A percentile compares a stretch with the other conserved stretches of the same genome.
phyloP scores from a whole-genome alignment of 2,888 invertebrate genomes.

The Dermolepida albohirtum region DNA sequence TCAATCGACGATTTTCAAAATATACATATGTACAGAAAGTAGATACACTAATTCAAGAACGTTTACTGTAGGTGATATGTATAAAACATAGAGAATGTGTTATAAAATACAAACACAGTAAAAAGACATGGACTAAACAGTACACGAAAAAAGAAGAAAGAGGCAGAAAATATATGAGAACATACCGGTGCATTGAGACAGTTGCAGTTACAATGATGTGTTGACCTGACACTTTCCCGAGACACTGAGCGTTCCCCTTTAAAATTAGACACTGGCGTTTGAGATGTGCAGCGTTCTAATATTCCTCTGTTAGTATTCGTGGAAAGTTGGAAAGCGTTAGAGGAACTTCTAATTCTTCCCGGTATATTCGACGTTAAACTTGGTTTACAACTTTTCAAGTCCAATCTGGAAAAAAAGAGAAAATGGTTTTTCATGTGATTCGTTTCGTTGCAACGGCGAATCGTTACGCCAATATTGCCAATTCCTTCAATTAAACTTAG shows the following conservation, averaged over 20 bases:
- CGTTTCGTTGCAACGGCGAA: neutral
- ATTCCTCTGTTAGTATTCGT: slow-evolving; percentile 73
- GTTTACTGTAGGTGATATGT: neutral
- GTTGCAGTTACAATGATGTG: slow-evolving; percentile 75
- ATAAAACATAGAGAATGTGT: too few relatives aligned
- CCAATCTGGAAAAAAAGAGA: slow-evolving; percentile 58
- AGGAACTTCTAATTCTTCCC: slow-evolving; percentile 71
- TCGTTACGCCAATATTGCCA: too few relatives aligned
- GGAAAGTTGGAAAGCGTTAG: slow-evolving; percentile 75
- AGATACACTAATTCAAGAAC: neutral
- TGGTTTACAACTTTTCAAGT: slow-evolving; percentile 66
- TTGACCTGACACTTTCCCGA: slow-evolving; percentile 82
- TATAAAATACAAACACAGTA: neutral
- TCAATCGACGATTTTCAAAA: slow-evolving; percentile 1
- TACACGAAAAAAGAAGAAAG: neutral
- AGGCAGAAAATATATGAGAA: slow-evolving; percentile 19
- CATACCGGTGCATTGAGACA: slow-evolving; percentile 67
- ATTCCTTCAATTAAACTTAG: too few relatives aligned
- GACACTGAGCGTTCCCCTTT: slow-evolving; percentile 88
- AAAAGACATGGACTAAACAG: slow-evolving; percentile 4
- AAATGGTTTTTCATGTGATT: neutral
- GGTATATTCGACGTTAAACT: slow-evolving; percentile 63
- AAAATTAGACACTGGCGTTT: slow-evolving; percentile 79
- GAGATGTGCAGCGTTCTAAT: slow-evolving; percentile 81
- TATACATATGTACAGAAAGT: slow-evolving; percentile 14